Percentiles rank a stretch among this genome's conserved stretches.
These are phyloP conservation scores for Arenaria interpres DNA, from an alignment of 2,113 vertebrate genomes.

Conservation along the genomic window DNA sequence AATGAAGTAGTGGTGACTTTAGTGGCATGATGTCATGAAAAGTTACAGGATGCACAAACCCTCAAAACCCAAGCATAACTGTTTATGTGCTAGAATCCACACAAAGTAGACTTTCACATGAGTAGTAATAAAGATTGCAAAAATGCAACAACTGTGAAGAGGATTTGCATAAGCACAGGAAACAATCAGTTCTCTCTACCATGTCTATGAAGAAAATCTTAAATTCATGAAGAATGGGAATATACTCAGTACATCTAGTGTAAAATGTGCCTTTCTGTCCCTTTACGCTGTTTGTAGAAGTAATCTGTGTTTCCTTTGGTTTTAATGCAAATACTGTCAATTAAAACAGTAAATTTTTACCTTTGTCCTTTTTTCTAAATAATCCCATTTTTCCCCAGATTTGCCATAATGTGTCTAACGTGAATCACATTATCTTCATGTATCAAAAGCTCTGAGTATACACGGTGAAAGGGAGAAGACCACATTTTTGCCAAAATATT, in stretches of 20 bases:
- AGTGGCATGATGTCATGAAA: background rate
- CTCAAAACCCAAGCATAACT: background rate
- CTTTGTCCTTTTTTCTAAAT: background rate
- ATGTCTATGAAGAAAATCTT: background rate
- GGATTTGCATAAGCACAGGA: background rate
- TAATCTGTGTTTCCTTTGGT: background rate
- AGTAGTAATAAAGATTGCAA: background rate
- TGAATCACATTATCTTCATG: background rate
- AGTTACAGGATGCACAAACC: background rate
- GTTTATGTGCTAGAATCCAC: background rate
- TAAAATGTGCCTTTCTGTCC: background rate
- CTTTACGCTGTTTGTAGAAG: background rate
- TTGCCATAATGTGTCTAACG: background rate
- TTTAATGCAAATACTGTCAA: background rate
- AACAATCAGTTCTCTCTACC: background rate
- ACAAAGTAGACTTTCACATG: background rate
- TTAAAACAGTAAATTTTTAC: background rate
- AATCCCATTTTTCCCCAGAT: background rate
- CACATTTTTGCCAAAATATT: background rate
- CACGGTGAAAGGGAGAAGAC: background rate
- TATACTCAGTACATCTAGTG: background rate
- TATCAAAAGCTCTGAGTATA: background rate
- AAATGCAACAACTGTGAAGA: background rate
- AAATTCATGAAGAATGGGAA: background rate
- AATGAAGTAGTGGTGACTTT: background rate